These are phyloP conservation scores for Busseola fusca DNA, from an alignment of 2,888 invertebrate species.

Conservation along the genomic window DNA sequence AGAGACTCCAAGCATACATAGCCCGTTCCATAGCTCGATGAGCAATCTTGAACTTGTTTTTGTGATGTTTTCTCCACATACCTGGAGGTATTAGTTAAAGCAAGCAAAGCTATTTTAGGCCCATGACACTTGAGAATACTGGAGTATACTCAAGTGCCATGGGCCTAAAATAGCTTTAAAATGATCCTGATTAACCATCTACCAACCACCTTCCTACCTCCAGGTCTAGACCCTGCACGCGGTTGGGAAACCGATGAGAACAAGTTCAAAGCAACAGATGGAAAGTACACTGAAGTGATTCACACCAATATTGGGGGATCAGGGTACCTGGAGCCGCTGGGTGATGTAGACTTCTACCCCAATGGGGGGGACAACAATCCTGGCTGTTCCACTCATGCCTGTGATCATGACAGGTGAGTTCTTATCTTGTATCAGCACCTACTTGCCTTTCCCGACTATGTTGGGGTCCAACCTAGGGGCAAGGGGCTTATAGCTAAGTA, in stretches of 20 bases:
- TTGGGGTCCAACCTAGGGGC: not conserved
- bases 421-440: not conserved
- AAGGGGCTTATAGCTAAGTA: too few relatives aligned
- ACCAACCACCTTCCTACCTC: too few relatives aligned
- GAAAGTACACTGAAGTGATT: not conserved
- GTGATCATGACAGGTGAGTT: conserved; percentile 16
- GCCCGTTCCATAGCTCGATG: too few relatives aligned
- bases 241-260: not conserved
- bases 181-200: not conserved
- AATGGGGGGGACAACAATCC: conserved; percentile 13
- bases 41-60: too few relatives aligned
- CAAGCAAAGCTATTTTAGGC: too few relatives aligned
- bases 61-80: too few relatives aligned
- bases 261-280: conserved; percentile 1
- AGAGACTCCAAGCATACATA: too few relatives aligned
- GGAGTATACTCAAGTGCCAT: too few relatives aligned
- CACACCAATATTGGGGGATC: not conserved
- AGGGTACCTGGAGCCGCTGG: not conserved
- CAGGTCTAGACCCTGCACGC: conserved; percentile 14
- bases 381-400: not conserved
- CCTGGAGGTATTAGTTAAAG: too few relatives aligned
- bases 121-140: too few relatives aligned
- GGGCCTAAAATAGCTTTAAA: too few relatives aligned
- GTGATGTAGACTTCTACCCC: conserved; percentile 14
- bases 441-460: too few relatives aligned